These are phyloP conservation scores for Hypocryptadius cinnamomeus DNA, from an alignment of 2,113 vertebrate genomes.

Conservation along the genomic window DNA sequence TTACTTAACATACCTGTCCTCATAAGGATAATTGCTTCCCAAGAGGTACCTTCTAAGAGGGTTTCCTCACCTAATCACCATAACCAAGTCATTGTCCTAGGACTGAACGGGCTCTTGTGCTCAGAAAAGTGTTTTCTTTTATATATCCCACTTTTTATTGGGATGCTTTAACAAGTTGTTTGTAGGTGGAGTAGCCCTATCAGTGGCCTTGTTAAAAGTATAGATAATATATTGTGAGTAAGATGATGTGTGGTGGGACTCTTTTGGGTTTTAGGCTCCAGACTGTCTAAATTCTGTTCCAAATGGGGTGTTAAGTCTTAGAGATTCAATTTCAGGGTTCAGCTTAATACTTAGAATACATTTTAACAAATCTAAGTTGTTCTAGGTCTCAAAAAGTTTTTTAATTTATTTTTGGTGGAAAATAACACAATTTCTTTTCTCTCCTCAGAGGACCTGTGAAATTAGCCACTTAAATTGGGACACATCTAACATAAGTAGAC, in stretches of 20 bases:
- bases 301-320: neutral
- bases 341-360: neutral
- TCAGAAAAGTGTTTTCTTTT: neutral
- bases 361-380: neutral
- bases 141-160: neutral
- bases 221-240: neutral
- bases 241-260: neutral
- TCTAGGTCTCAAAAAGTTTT: neutral
- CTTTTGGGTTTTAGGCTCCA: neutral
- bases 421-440: neutral
- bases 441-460: neutral
- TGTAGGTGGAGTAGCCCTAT: neutral
- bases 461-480: neutral
- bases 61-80: neutral
- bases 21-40: neutral
- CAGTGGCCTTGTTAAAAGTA: neutral
- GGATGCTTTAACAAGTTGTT: neutral
- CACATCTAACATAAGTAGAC: neutral
- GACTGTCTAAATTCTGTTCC: neutral
- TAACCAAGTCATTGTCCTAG: neutral
- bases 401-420: neutral
- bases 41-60: neutral
- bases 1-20: neutral
- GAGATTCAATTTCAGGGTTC: neutral
- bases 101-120: neutral